These are phyloP conservation scores for Falco biarmicus DNA, from an alignment of 2,797 vertebrate genomes.

Conservation along the genomic window DNA sequence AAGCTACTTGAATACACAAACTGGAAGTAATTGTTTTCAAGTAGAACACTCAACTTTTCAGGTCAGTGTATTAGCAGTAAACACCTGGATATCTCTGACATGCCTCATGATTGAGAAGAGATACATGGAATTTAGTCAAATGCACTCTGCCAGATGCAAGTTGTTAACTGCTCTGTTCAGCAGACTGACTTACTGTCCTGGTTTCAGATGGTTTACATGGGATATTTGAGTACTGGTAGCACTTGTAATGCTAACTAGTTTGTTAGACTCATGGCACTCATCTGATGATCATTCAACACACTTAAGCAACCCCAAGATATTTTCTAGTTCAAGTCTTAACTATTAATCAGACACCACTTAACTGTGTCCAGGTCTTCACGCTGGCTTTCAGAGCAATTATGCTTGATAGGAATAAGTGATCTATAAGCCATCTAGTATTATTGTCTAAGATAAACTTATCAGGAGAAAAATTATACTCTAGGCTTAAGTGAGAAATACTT, in stretches of 20 bases:
- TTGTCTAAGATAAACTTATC: background rate
- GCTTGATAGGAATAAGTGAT: background rate
- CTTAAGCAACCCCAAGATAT: background rate
- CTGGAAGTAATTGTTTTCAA: background rate
- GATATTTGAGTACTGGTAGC: background rate
- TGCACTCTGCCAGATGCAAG: background rate
- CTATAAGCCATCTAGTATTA: background rate
- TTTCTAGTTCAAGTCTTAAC: background rate
- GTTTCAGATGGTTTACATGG: no score
- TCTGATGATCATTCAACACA: background rate
- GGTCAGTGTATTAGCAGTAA: background rate
- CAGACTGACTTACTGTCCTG: background rate
- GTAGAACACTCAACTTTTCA: background rate
- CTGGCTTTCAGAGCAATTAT: background rate
- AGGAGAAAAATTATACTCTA: no score
- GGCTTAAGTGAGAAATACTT: background rate
- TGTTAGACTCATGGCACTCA: background rate
- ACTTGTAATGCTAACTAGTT: background rate
- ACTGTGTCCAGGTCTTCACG: background rate
- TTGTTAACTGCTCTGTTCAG: background rate
- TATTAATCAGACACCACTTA: background rate
- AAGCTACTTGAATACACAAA: background rate
- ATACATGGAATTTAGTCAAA: background rate
- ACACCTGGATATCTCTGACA: background rate
- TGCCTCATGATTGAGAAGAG: background rate